These are phyloP conservation scores for Onychorhynchus coronatus DNA, from an alignment of 2,113 vertebrate genomes.

Conservation along the genomic window DNA sequence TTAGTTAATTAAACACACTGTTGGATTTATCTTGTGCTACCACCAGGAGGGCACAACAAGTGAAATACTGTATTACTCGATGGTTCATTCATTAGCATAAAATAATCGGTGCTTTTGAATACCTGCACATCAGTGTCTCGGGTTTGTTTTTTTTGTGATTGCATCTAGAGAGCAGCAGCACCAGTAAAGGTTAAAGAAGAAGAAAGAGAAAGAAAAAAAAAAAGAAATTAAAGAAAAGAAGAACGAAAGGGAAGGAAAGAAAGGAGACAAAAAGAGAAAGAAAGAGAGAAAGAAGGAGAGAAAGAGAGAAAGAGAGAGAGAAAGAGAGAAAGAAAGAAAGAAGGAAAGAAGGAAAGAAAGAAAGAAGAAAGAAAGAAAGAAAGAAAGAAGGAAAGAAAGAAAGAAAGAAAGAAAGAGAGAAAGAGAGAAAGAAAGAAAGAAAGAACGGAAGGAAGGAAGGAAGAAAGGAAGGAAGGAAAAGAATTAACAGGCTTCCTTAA, in stretches of 20 bases:
- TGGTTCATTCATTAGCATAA: slow-evolving; percentile 76
- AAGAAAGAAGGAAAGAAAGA: no score
- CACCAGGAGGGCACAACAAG: slow-evolving; percentile 77
- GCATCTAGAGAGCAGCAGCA: not conserved
- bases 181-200: not conserved
- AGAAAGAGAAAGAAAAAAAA: not conserved
- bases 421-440: not conserved
- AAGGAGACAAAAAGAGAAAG: not conserved
- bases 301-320: no score
- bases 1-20: slow-evolving; percentile 79
- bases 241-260: accelerated
- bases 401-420: no score
- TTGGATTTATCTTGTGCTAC: slow-evolving; percentile 75
- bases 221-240: not conserved
- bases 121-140: slow-evolving; percentile 34
- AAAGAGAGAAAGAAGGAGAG: accelerated
- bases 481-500: slow-evolving; percentile 3
- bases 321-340: not conserved
- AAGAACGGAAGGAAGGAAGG: not conserved
- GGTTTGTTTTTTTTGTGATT: slow-evolving; percentile 4
- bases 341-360: no score
- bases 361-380: not conserved
- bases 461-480: not conserved
- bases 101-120: slow-evolving; percentile 62
- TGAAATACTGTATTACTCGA: slow-evolving; percentile 75